Base-by-base conservation (phyloP, 1,140 invertebrate genomes). In the Aphelenchoides besseyi region DNA sequence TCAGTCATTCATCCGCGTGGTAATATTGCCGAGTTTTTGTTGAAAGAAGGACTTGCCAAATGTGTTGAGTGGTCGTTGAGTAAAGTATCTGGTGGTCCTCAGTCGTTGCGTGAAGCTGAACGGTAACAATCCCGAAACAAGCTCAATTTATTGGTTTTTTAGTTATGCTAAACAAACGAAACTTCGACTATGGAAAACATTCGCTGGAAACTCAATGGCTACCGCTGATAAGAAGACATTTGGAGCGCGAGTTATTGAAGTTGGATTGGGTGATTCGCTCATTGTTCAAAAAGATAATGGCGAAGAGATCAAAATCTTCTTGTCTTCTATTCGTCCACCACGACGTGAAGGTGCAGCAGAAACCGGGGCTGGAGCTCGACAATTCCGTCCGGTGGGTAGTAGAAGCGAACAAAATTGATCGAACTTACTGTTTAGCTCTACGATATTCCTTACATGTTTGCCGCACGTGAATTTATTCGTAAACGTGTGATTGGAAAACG, bases 401-500 rank as follows among this genome's bases (percentile, higher is more conserved):
- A n/a, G n/a, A 48, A n/a, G n/a, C 71, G 26, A 54, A 16, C 30
- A 32, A 48, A 3, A 16, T 32, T 9, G 28, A 55, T 12, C 70
- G 63, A 92, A 71, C 92, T 94, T 0, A n/a, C n/a, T n/a, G n/a
- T n/a, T n/a, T n/a, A n/a, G n/a, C 88, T 98, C 0, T 99, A 98
- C 84, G 95, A 98, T 80, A 92, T 97, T 80, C 95, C 95, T 3
- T 95, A 91, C 89, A 94, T 98, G 92, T 97, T 92, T 85, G 95
- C 98, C 85, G 95, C 95, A 0, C 89, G 97, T 71, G 97, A 99
- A 87, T 98, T 93, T 84, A 87, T 99, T 1, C 89, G 97, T 32
- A 97, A 97, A 82, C 94, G 95, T 85, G 87, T 98, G 0, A 92
- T 98, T 83, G 93, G 94, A 1, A 98, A 98, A 85, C 93, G 92